Evolutionary conservation across 2,888 invertebrate genomes (phyloP), one percentile per base, ranked within the genome.

Genomic region (Oxyteleia sp.): DNA sequence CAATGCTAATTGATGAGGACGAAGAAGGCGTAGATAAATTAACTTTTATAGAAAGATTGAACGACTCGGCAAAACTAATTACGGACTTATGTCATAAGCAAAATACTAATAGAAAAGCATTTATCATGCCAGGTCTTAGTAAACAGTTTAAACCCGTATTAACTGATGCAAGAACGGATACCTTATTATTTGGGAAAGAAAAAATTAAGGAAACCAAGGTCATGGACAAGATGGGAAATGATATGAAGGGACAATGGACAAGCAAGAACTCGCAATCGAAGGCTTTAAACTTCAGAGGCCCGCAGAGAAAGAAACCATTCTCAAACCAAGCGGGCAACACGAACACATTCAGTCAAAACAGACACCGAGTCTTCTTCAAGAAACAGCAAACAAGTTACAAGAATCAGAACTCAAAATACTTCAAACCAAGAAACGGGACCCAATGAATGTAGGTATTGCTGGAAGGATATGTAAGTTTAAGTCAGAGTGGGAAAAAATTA

Each of bases 11-110:
- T 47, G 5, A 59, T 8, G 59, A 68, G 2, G 82, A 81, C 11
- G 81, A 80, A 1, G 49, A 63, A 4, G 63, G 63, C 4, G 16
- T 83, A 4, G 78, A 80, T 41, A 72, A 61, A 13, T 53, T 75
- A 7, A 13, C 16, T 3, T 16, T 84, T 10, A 7, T 64, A 4
- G 51, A 71, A 45, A 76, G 32, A n/a, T 20, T 82, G 4, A 15
- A 20, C 15, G 76, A 75, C 3, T 32, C 55, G 4, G 74, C 53
- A 1, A 72, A 68, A 11, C 4, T 74, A 5, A 13, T 74, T 4
- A 35, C 61, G 15, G 59, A 72, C 1, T n/a, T 41, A 13, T 23
- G 16, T 2, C 61, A 15, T 26, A 38, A 41, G 26, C 23, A 61
- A 5, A 5, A 4, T 5, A 32, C 32, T 32, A 32, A 10, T 32